Conservation (phyloP, 1,140 invertebrate species). For the Gonioctena quinquepunctata region DNA sequence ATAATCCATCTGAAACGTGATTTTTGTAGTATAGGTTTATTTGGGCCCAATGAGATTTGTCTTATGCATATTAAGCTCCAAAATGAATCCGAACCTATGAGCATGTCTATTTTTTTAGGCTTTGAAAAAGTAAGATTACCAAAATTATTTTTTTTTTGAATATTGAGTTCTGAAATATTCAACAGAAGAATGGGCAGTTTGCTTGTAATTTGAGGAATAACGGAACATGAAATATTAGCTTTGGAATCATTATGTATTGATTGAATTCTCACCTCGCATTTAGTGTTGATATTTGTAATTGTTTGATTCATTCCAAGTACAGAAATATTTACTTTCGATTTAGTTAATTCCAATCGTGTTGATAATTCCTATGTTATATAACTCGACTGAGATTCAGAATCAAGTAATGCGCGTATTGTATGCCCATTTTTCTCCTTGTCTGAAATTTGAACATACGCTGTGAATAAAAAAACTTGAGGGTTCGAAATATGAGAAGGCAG, state of each 20-base stretch:
- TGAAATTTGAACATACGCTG: not conserved
- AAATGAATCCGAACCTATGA: no score
- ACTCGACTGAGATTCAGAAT: not conserved
- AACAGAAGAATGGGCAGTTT: not conserved
- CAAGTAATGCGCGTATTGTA: not conserved
- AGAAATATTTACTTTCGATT: conserved; percentile 1
- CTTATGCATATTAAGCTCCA: no score
- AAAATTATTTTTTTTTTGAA: no score
- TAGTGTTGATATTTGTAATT: not conserved
- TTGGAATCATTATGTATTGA: not conserved
- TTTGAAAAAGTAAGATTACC: no score
- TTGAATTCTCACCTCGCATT: not conserved
- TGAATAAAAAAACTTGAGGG: not conserved
- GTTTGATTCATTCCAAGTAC: not conserved
- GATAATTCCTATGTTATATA: not conserved
- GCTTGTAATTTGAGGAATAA: not conserved
- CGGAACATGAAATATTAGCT: not conserved
- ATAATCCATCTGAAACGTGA: no score
- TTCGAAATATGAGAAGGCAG: not conserved
- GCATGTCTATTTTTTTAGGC: no score
- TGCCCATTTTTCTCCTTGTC: not conserved
- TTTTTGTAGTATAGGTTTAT: no score
- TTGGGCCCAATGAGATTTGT: no score
- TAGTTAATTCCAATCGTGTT: not conserved
- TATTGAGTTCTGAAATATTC: not conserved